Percentiles rank a stretch among this genome's conserved stretches.
Evolutionary conservation across 2,113 vertebrate genomes (phyloP).

Genomic region (Nannospalax galili): DNA sequence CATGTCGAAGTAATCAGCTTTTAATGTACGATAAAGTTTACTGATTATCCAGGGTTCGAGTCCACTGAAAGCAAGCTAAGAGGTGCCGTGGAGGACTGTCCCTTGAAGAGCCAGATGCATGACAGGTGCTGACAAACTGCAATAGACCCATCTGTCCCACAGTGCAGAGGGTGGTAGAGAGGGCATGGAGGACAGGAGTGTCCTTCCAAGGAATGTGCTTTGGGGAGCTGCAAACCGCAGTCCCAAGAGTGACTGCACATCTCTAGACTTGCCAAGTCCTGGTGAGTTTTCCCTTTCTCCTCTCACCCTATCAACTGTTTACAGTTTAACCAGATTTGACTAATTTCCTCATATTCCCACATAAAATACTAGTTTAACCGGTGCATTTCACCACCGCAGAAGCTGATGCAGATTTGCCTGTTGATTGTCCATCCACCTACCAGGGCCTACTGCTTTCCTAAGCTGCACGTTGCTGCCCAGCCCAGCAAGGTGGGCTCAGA

Average conservation of each 20-base stretch:
- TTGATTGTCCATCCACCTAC: too few relatives aligned
- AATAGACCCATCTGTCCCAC: not conserved
- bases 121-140: too few relatives aligned
- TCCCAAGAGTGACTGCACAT: rapidly evolving
- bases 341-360: not conserved
- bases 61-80: not conserved
- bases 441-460: not conserved
- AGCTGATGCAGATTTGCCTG: rapidly evolving
- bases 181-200: too few relatives aligned
- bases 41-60: not conserved
- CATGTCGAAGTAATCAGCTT: not conserved
- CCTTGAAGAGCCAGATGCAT: not conserved
- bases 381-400: too few relatives aligned
- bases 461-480: too few relatives aligned
- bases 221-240: rapidly evolving
- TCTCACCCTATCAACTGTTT: rapidly evolving
- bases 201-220: rapidly evolving
- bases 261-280: rapidly evolving
- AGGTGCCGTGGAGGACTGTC: not conserved
- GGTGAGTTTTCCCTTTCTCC: too few relatives aligned
- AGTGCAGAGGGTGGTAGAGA: not conserved
- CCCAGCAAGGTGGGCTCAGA: not conserved
- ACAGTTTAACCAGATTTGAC: not conserved
- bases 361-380: not conserved
- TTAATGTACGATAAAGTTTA: not conserved